A percentile compares a stretch with the other conserved stretches of the same genome.
phyloP scores from a whole-genome alignment of 2,797 vertebrate genomes.

The Eleutherodactylus coqui region DNA sequence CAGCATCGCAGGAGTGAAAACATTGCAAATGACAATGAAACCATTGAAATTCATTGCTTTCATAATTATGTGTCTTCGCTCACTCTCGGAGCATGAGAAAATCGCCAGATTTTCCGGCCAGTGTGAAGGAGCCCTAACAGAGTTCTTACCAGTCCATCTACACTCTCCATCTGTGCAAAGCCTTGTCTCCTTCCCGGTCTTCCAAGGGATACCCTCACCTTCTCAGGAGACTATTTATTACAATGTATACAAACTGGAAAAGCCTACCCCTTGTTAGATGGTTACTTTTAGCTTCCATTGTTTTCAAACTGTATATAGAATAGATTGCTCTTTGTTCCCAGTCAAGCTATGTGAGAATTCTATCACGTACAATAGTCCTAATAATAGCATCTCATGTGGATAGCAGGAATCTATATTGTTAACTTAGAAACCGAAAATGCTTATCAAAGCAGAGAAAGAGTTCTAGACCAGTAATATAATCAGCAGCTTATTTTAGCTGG shows the following conservation, averaged over 20 bases:
- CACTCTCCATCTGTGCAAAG: background rate
- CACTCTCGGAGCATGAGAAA: no score
- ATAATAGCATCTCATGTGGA: background rate
- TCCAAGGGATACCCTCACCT: background rate
- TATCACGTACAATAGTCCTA: background rate
- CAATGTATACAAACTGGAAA: no score
- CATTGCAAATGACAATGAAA: no score
- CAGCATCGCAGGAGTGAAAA: no score
- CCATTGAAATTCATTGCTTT: no score
- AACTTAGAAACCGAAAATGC: background rate
- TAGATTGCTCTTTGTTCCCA: background rate
- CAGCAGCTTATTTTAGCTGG: constrained; percentile 23
- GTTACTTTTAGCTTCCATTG: background rate
- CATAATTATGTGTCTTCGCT: no score
- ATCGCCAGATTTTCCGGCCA: no score
- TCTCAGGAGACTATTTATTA: no score
- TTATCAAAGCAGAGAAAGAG: background rate
- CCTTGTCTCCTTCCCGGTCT: background rate
- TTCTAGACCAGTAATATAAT: background rate
- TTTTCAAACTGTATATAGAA: background rate
- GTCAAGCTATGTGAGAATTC: background rate
- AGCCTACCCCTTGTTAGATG: no score
- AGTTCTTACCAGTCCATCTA: background rate
- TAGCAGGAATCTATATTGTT: background rate
- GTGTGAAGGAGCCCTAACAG: no score